These are phyloP conservation scores for Chrosomus eos DNA, from an alignment of 2,797 vertebrate genomes.

Conservation along the genomic window DNA sequence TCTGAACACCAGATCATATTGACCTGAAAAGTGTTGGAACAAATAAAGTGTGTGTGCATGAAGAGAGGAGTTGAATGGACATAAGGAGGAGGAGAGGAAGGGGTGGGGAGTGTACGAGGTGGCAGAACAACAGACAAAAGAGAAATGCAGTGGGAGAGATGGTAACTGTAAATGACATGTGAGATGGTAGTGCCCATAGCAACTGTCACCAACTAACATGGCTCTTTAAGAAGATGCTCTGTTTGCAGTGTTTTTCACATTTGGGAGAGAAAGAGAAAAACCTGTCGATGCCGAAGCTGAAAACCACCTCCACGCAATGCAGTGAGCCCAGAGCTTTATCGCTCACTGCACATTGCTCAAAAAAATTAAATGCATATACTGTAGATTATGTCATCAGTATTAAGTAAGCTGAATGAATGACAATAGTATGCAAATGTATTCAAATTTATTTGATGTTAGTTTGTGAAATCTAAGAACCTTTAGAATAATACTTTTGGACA, in stretches of 20 bases:
- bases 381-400: background rate
- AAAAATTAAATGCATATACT: background rate
- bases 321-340: background rate
- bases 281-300: conserved; percentile 4
- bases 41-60: conserved; percentile 15
- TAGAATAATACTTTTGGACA: background rate
- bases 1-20: conserved; percentile 22
- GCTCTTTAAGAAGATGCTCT: conserved; percentile 39
- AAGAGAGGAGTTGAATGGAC: background rate
- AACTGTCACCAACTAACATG: conserved; percentile 58
- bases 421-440: background rate
- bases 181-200: conserved; percentile 56
- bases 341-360: background rate
- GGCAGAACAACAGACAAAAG: conserved; percentile 45
- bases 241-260: conserved; percentile 19
- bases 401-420: background rate
- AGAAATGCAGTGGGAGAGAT: conserved; percentile 46
- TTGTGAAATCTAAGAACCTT: background rate
- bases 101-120: background rate
- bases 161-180: conserved; percentile 53
- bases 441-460: background rate
- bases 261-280: conserved; percentile 15
- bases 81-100: background rate
- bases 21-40: conserved; percentile 36
- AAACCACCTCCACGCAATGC: conserved; percentile 1